These are phyloP conservation scores for Apus apus DNA, from an alignment of 2,113 vertebrate genomes.

Conservation along the genomic window DNA sequence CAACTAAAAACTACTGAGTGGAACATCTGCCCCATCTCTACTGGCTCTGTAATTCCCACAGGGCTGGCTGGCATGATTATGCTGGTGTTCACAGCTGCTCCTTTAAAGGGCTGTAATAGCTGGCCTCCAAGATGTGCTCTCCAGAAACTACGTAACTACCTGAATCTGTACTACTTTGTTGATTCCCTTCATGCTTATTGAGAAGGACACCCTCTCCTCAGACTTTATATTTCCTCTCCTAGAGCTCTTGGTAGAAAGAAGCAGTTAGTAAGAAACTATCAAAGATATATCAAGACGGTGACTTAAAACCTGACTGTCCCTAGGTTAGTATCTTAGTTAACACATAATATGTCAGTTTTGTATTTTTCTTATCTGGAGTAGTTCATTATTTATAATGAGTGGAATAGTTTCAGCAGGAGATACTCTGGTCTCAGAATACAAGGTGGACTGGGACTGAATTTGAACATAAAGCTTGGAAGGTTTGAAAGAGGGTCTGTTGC, in stretches of 20 bases:
- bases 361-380: background rate
- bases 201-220: background rate
- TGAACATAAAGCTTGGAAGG: background rate
- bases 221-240: background rate
- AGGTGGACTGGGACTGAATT: background rate
- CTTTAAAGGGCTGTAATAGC: background rate
- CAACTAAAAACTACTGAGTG: background rate
- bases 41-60: background rate
- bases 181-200: background rate
- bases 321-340: background rate
- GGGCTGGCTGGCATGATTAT: background rate
- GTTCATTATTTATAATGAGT: background rate
- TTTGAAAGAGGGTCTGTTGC: background rate
- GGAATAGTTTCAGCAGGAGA: background rate
- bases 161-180: background rate
- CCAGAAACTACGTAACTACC: background rate
- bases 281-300: background rate
- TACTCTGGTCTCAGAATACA: background rate
- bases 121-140: background rate
- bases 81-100: background rate
- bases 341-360: background rate
- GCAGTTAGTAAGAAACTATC: background rate
- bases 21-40: background rate
- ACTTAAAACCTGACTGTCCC: background rate
- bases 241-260: background rate